These are phyloP conservation scores for Limenitis camilla DNA, from an alignment of 2,888 invertebrate species.

Conservation along the genomic window DNA sequence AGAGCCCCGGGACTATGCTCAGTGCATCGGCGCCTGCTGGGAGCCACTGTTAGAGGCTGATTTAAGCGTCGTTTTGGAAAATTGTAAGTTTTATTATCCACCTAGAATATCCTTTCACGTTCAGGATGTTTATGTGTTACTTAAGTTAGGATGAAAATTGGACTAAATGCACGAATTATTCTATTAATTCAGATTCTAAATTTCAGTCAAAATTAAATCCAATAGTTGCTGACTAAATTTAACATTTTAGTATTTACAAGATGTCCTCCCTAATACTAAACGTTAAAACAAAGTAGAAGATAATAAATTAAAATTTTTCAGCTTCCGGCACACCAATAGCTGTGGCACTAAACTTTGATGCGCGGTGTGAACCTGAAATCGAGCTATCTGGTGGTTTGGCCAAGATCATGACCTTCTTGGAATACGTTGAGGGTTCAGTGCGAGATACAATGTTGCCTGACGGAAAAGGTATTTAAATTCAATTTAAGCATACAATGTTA, in stretches of 20 bases:
- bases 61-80: slow-evolving; percentile 82
- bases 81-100: too few species aligned
- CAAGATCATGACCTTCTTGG: slow-evolving; percentile 86
- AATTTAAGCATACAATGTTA: neutral
- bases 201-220: too few species aligned
- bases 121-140: too few species aligned
- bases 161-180: too few species aligned
- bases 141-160: too few species aligned
- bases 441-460: slow-evolving; percentile 69
- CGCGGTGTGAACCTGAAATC: slow-evolving; percentile 84
- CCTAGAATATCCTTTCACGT: too few species aligned
- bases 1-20: slow-evolving; percentile 78
- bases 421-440: slow-evolving; percentile 83
- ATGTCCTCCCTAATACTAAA: too few species aligned
- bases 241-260: too few species aligned
- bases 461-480: slow-evolving; percentile 67
- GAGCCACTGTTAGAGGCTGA: slow-evolving; percentile 77
- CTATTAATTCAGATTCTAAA: too few species aligned
- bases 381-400: slow-evolving; percentile 79
- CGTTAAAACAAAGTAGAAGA: neutral
- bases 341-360: slow-evolving; percentile 87
- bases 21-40: slow-evolving; percentile 82
- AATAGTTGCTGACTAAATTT: too few species aligned
- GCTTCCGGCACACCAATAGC: slow-evolving; percentile 69
- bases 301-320: neutral